A percentile compares a stretch with the other conserved stretches of the same genome.
Conservation (phyloP, 2,888 invertebrate species). For the Galerucella pusilla region DNA sequence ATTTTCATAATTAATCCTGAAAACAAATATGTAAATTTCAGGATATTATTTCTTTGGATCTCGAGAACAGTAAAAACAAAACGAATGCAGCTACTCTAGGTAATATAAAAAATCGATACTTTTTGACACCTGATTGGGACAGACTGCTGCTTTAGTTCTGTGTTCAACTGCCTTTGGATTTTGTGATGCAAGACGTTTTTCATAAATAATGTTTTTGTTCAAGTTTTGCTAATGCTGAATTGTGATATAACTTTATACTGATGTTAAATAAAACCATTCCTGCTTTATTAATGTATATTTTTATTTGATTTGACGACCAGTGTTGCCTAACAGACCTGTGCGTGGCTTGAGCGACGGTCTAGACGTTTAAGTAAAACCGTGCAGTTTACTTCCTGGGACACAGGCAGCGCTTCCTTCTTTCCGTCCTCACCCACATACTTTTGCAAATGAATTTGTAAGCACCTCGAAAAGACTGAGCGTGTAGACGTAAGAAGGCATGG, state of each 20-base stretch:
- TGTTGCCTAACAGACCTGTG: too few relatives aligned
- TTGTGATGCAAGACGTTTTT: slow-evolving; percentile 21
- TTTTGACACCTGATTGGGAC: slow-evolving; percentile 56
- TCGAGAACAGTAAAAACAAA: slow-evolving; percentile 39
- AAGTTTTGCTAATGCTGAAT: slow-evolving; percentile 22
- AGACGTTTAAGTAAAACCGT: too few relatives aligned
- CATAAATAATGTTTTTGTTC: neutral
- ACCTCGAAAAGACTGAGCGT: too few relatives aligned
- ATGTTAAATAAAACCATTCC: slow-evolving; percentile 34
- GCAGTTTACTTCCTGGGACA: too few relatives aligned
- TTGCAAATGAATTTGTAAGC: too few relatives aligned
- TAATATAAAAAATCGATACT: slow-evolving; percentile 54
- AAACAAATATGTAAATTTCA: slow-evolving; percentile 32
- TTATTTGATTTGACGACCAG: neutral
- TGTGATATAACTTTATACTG: slow-evolving; percentile 33
- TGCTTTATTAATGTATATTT: slow-evolving; percentile 28
- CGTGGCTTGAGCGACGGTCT: too few relatives aligned
- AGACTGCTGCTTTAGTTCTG: slow-evolving; percentile 37
- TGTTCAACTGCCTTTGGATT: slow-evolving; percentile 21
- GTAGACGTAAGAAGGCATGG: too few relatives aligned
- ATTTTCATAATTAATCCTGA: too few relatives aligned
- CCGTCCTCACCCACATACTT: too few relatives aligned
- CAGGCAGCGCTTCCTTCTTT: too few relatives aligned
- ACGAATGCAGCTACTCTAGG: slow-evolving; percentile 54
- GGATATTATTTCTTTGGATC: slow-evolving; percentile 48